A percentile compares a stretch with the other conserved stretches of the same genome.
Conservation (phyloP, 2,888 invertebrate genomes). For the Pristionchus exspectatus region DNA sequence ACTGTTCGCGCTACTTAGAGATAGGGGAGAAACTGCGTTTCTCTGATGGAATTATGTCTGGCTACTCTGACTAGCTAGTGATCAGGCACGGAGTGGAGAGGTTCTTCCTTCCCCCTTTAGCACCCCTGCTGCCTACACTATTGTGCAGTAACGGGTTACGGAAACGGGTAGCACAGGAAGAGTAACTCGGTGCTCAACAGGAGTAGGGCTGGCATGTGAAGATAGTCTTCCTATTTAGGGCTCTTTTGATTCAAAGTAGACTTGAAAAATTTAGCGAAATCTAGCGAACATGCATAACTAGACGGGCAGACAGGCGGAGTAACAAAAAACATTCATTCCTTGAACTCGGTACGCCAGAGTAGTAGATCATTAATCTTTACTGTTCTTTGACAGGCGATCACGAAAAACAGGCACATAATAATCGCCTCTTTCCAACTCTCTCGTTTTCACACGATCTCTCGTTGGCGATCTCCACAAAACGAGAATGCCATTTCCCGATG, state of each 20-base stretch:
- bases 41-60: not conserved
- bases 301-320: too few species aligned
- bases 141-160: constrained; percentile 48
- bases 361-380: not conserved
- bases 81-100: not conserved
- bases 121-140: not conserved
- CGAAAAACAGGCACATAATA: not conserved
- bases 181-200: not conserved
- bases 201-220: not conserved
- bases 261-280: too few species aligned
- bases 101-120: not conserved
- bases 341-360: not conserved
- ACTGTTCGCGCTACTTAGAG: constrained; percentile 5
- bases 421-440: not conserved
- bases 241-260: too few species aligned
- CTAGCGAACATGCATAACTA: too few species aligned
- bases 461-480: not conserved
- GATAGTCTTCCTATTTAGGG: too few species aligned
- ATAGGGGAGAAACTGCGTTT: not conserved
- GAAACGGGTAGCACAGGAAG: constrained; percentile 19
- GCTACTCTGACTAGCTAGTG: not conserved
- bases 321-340: too few species aligned
- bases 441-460: too few species aligned
- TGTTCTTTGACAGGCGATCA: not conserved
- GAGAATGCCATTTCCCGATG: not conserved